A percentile compares a stretch with the other conserved stretches of the same genome.
Conservation (phyloP, 2,113 vertebrate species). For the Otolemur garnettii region DNA sequence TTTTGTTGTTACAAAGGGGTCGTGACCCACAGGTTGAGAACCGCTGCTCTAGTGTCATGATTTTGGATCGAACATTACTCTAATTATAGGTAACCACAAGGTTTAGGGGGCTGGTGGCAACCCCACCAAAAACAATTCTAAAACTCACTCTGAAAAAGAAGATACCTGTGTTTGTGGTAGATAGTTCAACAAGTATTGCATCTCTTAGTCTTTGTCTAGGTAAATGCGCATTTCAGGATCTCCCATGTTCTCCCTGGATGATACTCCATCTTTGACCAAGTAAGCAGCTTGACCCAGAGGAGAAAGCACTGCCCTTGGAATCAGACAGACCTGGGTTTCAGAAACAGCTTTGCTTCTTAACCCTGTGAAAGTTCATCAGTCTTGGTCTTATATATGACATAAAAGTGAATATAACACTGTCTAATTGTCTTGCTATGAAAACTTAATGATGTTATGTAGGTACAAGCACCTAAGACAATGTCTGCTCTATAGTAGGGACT, state of each 20-base stretch:
- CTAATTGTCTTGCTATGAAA: background rate
- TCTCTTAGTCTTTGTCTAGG: background rate
- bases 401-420: background rate
- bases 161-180: background rate
- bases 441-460: background rate
- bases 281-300: background rate
- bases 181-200: background rate
- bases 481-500: background rate
- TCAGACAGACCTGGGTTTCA: background rate
- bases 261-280: background rate
- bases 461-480: background rate
- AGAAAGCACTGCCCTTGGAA: background rate
- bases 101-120: background rate
- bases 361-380: background rate
- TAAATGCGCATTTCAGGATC: background rate
- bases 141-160: background rate
- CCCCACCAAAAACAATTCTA: background rate
- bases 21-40: too few relatives aligned
- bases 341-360: background rate
- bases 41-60: background rate
- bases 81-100: background rate
- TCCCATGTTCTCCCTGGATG: background rate
- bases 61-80: background rate
- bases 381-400: background rate
- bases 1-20: too few relatives aligned